Evolutionary conservation across 2,797 vertebrate genomes (phyloP).

Genomic region (Parotocinclus haroldoi): DNA sequence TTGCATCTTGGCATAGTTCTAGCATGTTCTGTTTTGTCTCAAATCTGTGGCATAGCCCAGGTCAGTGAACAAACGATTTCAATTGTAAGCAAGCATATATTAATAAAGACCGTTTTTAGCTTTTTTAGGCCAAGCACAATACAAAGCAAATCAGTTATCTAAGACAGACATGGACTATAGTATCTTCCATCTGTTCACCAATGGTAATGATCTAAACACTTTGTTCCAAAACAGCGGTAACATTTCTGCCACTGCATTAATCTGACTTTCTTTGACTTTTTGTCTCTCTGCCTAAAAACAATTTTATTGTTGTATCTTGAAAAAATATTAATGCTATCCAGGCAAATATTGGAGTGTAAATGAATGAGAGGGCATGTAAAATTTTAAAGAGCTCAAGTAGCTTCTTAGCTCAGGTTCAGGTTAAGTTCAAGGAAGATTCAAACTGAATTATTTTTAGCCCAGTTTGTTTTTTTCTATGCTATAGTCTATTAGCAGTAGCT

Average conservation of each 20-base stretch:
- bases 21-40: slow-evolving; percentile 12
- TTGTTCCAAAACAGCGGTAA: slow-evolving; percentile 23
- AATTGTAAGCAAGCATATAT: slow-evolving; percentile 30
- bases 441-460: slow-evolving; percentile 17
- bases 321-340: slow-evolving; percentile 35
- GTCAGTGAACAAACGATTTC: background rate
- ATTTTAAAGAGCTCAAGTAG: slow-evolving; percentile 34
- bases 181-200: slow-evolving; percentile 24
- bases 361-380: slow-evolving; percentile 38
- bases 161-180: background rate
- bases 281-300: slow-evolving; percentile 16
- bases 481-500: slow-evolving; percentile 4
- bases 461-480: slow-evolving; percentile 14
- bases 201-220: slow-evolving; percentile 14
- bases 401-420: slow-evolving; percentile 34
- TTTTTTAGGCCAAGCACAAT: slow-evolving; percentile 4
- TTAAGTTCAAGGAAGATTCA: slow-evolving; percentile 28
- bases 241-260: background rate
- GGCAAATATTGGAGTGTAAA: slow-evolving; percentile 35
- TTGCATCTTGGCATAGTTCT: slow-evolving; percentile 29
- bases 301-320: slow-evolving; percentile 38
- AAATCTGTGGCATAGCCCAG: slow-evolving; percentile 1
- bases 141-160: slow-evolving; percentile 4
- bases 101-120: slow-evolving; percentile 15
- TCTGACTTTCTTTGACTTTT: slow-evolving; percentile 1